A percentile compares a stretch with the other conserved stretches of the same genome.
Evolutionary conservation across 2,888 invertebrate genomes (phyloP).

Genomic region (Parthenolecanium corni): DNA sequence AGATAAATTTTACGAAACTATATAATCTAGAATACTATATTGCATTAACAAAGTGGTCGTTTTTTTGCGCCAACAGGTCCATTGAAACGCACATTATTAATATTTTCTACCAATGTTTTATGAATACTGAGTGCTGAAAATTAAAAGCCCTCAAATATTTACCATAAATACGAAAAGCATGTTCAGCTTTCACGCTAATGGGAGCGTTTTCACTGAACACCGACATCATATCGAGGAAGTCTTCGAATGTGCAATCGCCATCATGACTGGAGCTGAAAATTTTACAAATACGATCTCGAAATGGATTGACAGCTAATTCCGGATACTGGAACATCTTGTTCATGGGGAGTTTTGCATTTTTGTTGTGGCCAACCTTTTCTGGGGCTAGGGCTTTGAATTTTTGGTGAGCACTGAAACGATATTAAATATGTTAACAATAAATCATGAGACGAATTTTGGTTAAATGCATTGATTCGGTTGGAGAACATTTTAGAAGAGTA

Average conservation of each 20-base stretch:
- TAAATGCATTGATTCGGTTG: background rate
- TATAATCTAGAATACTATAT: too few relatives aligned
- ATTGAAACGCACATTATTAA: too few relatives aligned
- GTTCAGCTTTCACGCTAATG: constrained; percentile 83
- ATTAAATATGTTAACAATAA: constrained; percentile 21
- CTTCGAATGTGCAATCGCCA: constrained; percentile 88
- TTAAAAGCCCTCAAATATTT: constrained; percentile 34
- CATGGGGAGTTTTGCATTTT: constrained; percentile 75
- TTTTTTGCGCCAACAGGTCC: too few relatives aligned
- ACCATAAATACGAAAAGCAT: constrained; percentile 94
- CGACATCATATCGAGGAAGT: constrained; percentile 94
- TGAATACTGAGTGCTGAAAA: too few relatives aligned
- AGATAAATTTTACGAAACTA: too few relatives aligned
- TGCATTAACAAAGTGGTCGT: too few relatives aligned
- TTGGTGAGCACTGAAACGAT: constrained; percentile 72
- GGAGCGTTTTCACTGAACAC: constrained; percentile 86
- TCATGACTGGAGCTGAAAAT: constrained; percentile 81
- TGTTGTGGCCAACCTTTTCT: constrained; percentile 77
- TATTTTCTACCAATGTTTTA: too few relatives aligned
- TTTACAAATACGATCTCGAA: constrained; percentile 80
- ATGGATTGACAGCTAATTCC: constrained; percentile 80
- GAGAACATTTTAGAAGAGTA: constrained; percentile 1
- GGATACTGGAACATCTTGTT: constrained; percentile 73
- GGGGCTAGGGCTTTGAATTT: constrained; percentile 82
- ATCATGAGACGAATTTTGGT: background rate